These are phyloP conservation scores for Elaphurus davidianus DNA, from an alignment of 2,113 vertebrate species.

Conservation along the genomic window DNA sequence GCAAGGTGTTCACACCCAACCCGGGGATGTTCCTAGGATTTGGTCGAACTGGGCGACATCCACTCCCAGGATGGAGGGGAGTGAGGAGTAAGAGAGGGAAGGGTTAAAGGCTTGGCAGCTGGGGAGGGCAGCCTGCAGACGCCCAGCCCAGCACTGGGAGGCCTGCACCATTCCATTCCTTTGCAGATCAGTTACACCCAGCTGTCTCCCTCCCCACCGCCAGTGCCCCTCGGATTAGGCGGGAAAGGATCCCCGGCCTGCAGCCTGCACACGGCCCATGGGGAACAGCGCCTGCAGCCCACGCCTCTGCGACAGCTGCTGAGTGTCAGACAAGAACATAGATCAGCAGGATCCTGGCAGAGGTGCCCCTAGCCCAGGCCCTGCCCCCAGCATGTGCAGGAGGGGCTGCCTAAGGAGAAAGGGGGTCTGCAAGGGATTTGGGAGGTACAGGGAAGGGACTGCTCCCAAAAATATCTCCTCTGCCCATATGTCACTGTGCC, in stretches of 20 bases:
- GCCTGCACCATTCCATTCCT: conserved; percentile 71
- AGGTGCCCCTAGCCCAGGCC: conserved; percentile 50
- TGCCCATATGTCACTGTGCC: conserved; percentile 30
- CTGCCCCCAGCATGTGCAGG: conserved; percentile 51
- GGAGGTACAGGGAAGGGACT: conserved; percentile 59
- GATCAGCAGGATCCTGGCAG: conserved; percentile 71
- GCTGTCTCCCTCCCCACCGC: conserved; percentile 72
- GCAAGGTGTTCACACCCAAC: background rate
- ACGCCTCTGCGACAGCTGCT: conserved; percentile 72
- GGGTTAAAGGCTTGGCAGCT: conserved; percentile 72
- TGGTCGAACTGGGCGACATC: background rate
- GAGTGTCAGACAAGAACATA: conserved; percentile 73
- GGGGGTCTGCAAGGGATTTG: conserved; percentile 64
- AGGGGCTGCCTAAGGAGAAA: conserved; percentile 49
- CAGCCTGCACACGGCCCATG: conserved; percentile 73
- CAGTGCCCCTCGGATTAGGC: conserved; percentile 73
- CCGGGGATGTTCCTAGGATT: background rate
- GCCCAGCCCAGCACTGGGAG: conserved; percentile 61
- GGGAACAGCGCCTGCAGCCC: conserved; percentile 74
- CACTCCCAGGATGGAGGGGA: background rate
- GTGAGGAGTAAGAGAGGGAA: conserved; percentile 57
- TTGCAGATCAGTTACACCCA: conserved; percentile 77
- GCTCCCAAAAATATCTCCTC: conserved; percentile 59
- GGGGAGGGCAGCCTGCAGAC: conserved; percentile 63
- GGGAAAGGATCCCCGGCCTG: conserved; percentile 75